phyloP scores from a whole-genome alignment of 2,113 vertebrate genomes.

The Bos javanicus region DNA sequence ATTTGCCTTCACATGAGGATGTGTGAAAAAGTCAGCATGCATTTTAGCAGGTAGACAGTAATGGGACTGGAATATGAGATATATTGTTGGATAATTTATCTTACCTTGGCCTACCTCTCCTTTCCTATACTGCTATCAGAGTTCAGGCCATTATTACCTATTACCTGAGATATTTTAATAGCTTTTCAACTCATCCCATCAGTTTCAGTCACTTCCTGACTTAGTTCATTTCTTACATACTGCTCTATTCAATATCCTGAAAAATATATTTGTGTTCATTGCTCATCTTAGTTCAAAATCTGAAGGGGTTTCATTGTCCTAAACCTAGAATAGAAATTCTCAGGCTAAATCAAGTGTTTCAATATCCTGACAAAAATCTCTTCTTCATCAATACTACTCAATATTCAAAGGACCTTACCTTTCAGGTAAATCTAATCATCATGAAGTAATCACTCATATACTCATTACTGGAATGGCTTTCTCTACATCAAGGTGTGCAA shows the following conservation, averaged over 20 bases:
- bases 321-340: not conserved
- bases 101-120: not conserved
- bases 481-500: not conserved
- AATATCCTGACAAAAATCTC: not conserved
- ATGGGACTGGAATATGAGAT: not conserved
- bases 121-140: not conserved
- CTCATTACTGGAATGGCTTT: not conserved
- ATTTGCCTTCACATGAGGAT: not conserved
- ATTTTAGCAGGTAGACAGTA: not conserved
- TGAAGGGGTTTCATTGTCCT: not conserved
- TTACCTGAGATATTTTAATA: not conserved
- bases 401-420: not conserved
- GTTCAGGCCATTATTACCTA: not conserved
- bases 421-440: not conserved
- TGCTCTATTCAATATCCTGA: not conserved
- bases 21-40: not conserved
- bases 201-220: not conserved
- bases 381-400: not conserved
- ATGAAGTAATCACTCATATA: not conserved
- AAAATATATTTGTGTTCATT: not conserved
- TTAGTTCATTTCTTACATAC: not conserved
- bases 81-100: not conserved
- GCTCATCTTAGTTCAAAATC: not conserved
- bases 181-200: not conserved
- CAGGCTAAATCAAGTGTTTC: not conserved